Percentiles rank a stretch among this genome's conserved stretches.
These are phyloP conservation scores for Palloptera scutellata DNA, from an alignment of 2,888 invertebrate species.

Conservation along the genomic window DNA sequence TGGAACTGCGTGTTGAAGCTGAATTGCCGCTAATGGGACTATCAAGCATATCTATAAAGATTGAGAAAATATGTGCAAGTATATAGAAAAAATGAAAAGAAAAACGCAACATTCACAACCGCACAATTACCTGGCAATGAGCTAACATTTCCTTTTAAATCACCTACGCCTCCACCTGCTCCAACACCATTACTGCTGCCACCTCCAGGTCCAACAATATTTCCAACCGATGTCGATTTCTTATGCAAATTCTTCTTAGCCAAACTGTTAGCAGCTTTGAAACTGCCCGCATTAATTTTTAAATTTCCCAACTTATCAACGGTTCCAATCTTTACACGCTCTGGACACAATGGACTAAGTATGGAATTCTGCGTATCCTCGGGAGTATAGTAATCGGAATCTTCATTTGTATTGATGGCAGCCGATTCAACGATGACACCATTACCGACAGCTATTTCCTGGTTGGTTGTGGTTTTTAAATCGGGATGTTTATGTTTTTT, in stretches of 20 bases:
- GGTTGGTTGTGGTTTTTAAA: conserved; percentile 30
- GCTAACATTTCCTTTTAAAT: conserved; percentile 69
- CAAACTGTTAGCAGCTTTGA: conserved; percentile 46
- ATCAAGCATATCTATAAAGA: conserved; percentile 64
- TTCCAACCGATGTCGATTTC: conserved; percentile 61
- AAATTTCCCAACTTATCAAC: conserved; percentile 43
- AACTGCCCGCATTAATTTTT: conserved; percentile 40
- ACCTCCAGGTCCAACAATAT: conserved; percentile 53
- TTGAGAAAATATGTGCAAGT: no score
- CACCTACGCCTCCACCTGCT: conserved; percentile 49
- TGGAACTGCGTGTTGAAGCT: conserved; percentile 72
- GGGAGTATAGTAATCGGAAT: conserved; percentile 82
- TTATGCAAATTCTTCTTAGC: conserved; percentile 58
- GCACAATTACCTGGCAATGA: conserved; percentile 68
- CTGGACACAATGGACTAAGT: conserved; percentile 69
- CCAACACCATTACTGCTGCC: conserved; percentile 44
- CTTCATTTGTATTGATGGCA: conserved; percentile 69
- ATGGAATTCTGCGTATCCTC: conserved; percentile 77
- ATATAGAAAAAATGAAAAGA: conserved; percentile 13
- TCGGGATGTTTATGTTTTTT: conserved; percentile 42
- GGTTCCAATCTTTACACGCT: conserved; percentile 45
- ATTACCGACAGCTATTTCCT: conserved; percentile 28
- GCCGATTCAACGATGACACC: conserved; percentile 29
- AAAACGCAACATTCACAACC: background rate
- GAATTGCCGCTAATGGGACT: conserved; percentile 73